Evolutionary conservation across 2,888 invertebrate species (phyloP).

Genomic region (Hirtodrosophila trivittata): DNA sequence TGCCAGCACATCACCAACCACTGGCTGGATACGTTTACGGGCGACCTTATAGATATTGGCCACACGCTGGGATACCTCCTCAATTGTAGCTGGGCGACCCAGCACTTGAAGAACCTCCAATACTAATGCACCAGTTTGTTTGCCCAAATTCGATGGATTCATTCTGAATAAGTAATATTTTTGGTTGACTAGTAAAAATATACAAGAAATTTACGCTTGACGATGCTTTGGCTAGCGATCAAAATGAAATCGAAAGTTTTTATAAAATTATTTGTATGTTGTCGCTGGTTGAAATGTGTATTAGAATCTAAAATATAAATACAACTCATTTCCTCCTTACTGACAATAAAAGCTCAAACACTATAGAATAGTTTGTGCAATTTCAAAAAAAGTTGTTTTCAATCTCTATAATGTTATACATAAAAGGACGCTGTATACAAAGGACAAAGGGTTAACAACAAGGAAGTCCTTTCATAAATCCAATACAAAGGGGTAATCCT

Average conservation of each 20-base stretch:
- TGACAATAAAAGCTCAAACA: constrained; percentile 32
- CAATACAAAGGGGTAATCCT: constrained; percentile 5
- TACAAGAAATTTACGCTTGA: constrained; percentile 58
- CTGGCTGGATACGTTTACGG: constrained; percentile 51
- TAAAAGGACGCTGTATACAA: too few relatives aligned
- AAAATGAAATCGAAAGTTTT: constrained; percentile 46
- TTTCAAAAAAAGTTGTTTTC: not conserved
- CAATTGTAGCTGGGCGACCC: constrained; percentile 61
- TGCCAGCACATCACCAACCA: constrained; percentile 57
- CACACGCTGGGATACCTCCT: constrained; percentile 55
- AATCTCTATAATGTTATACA: not conserved
- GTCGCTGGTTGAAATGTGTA: constrained; percentile 33
- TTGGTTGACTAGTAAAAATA: constrained; percentile 36
- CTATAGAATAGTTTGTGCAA: not conserved
- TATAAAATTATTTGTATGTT: constrained; percentile 35
- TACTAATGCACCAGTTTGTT: constrained; percentile 65
- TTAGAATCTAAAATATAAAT: constrained; percentile 32
- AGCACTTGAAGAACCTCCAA: constrained; percentile 63
- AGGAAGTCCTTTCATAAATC: constrained; percentile 4
- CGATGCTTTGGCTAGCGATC: constrained; percentile 40
- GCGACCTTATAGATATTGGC: constrained; percentile 57
- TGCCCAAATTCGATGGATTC: constrained; percentile 64
- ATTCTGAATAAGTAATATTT: constrained; percentile 25
- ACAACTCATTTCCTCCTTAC: not conserved
- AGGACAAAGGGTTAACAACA: not conserved